Evolutionary conservation across 2,888 invertebrate genomes (phyloP).

Genomic region (Cephus pulcher): DNA sequence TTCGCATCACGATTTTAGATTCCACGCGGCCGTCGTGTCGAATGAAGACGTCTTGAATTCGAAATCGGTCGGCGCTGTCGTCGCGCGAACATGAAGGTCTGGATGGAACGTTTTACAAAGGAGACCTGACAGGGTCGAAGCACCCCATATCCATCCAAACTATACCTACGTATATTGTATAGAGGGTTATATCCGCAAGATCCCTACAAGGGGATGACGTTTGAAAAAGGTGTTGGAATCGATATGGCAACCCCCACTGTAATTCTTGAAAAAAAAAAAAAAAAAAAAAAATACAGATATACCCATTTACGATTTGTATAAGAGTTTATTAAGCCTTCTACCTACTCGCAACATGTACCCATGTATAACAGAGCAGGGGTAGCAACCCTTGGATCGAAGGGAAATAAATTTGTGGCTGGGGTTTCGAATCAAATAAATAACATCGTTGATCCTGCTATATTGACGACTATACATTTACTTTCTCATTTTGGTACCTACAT

Average conservation of each 20-base stretch:
- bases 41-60: conserved; percentile 21
- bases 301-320: background rate
- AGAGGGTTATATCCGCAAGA: background rate
- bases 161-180: background rate
- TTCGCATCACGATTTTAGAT: background rate
- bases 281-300: background rate
- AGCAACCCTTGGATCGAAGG: background rate
- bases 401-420: background rate
- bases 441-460: background rate
- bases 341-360: background rate
- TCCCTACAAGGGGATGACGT: background rate
- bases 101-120: background rate
- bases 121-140: background rate
- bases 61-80: background rate
- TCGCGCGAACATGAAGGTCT: background rate
- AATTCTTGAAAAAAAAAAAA: background rate
- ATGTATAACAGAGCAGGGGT: background rate
- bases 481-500: background rate
- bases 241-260: background rate
- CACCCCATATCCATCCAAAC: background rate
- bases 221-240: background rate
- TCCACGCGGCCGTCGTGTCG: conserved; percentile 11
- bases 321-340: background rate
- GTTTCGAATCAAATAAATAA: background rate
- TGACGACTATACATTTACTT: background rate